Evolutionary conservation across 1,140 invertebrate genomes (phyloP), one percentile per base, ranked within the genome.

Genomic region (Panulirus ornatus): DNA sequence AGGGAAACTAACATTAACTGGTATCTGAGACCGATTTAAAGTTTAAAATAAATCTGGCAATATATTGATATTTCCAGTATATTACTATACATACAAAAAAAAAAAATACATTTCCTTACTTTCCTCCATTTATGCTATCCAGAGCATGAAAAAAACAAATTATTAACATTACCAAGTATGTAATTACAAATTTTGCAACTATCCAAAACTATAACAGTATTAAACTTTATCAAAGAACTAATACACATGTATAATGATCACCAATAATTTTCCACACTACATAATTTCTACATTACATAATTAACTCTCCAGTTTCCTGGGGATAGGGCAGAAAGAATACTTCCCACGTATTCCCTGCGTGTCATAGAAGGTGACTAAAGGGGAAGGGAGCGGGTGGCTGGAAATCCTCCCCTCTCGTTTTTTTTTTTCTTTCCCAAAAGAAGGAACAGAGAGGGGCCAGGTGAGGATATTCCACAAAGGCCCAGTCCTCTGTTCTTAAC

Each of bases 41-140:
- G 51, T 54, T 54, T 54, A 93, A 71, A 86, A n/a, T 71, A 47
- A 90, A 44, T 76, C 76, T 38, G 70, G 58, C 73, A 88, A 92
- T n/a, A 27, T 22, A 73, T 22, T 6, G n/a, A 27, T 73, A 73
- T 73, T 73, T 34, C n/a, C 16, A 73, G n/a, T 14, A 16, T 73
- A 73, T n/a, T 73, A n/a, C 16, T 73, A 30, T 73, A n/a, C 27
- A 1, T 2, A 6, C 0, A 19, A 81, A 40, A 0, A 81, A 81
- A 47, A 51, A n/a, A 63, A 30, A 16, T 36, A 87, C 38, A 44
- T 70, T 34, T 78, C 14, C 88, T 89, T 83, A 89, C 79, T 84
- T 83, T 54, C 84, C 88, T 83, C 81, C 81, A 89, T 54, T 89
- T 40, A 89, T 27, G n/a, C 87, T 89, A 73, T 51, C 27, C 54